Evolutionary conservation across 2,888 invertebrate genomes (phyloP).

Genomic region (Hydroisotoma schaefferi): DNA sequence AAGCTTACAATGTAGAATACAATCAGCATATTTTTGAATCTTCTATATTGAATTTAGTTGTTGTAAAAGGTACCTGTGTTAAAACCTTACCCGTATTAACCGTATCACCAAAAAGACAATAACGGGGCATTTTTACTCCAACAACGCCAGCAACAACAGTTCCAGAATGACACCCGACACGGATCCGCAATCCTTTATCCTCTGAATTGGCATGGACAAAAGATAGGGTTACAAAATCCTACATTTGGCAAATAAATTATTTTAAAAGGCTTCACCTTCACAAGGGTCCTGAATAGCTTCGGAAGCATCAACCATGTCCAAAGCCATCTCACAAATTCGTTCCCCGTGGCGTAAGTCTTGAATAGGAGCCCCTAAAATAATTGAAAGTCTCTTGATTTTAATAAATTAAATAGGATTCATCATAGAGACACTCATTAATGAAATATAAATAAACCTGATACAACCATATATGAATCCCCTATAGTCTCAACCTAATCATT

Average conservation of each 20-base stretch:
- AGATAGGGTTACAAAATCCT: too few species aligned
- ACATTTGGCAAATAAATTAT: background rate
- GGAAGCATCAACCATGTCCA: conserved; percentile 93
- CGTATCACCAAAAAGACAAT: conserved; percentile 84
- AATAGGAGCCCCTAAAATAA: conserved; percentile 68
- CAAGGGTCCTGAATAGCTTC: conserved; percentile 49
- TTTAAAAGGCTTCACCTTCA: conserved; percentile 11
- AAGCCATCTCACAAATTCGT: conserved; percentile 88
- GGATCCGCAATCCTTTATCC: conserved; percentile 61
- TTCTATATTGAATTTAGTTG: background rate
- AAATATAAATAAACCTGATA: conserved; percentile 62
- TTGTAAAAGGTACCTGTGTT: too few species aligned
- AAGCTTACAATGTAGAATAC: conserved; percentile 57
- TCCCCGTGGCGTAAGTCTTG: conserved; percentile 85
- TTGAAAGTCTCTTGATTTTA: background rate
- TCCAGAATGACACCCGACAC: conserved; percentile 85
- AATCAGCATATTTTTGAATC: too few species aligned
- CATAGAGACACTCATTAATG: background rate
- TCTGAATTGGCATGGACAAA: conserved; percentile 4
- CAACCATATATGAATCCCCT: conserved; percentile 98
- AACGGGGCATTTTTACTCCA: conserved; percentile 72
- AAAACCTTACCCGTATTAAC: conserved; percentile 67
- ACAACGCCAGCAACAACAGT: conserved; percentile 77
- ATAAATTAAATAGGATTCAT: background rate
- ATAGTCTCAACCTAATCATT: conserved; percentile 89